These are phyloP conservation scores for Caenorhabditis becei DNA, from an alignment of 2,888 invertebrate species.

Conservation along the genomic window DNA sequence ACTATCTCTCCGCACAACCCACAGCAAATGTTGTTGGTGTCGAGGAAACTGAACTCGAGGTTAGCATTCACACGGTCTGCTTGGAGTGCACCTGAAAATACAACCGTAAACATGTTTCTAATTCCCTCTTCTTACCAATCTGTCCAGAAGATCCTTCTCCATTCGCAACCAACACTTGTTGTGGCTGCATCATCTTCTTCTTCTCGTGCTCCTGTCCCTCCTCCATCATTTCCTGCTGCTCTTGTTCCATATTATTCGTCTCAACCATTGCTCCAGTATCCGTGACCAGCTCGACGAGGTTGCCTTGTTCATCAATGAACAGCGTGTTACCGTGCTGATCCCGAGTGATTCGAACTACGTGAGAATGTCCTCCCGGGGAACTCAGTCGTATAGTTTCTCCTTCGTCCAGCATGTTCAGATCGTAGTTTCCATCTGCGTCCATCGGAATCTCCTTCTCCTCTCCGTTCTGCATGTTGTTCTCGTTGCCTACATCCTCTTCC, in stretches of 20 bases:
- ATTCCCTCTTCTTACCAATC: neutral
- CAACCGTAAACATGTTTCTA: neutral
- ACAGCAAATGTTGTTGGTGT: slow-evolving; percentile 77
- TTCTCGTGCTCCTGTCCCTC: slow-evolving; percentile 8
- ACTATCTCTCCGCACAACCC: slow-evolving; percentile 81
- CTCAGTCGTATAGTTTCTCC: slow-evolving; percentile 35
- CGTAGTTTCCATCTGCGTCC: slow-evolving; percentile 15
- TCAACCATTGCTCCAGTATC: slow-evolving; percentile 45
- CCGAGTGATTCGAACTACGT: slow-evolving; percentile 35
- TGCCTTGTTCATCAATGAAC: slow-evolving; percentile 52
- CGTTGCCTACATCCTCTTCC: slow-evolving; percentile 34
- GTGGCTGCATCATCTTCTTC: neutral
- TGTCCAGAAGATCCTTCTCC: slow-evolving; percentile 7
- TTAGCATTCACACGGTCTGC: slow-evolving; percentile 22
- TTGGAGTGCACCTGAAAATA: neutral
- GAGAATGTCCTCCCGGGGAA: slow-evolving; percentile 41
- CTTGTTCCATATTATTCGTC: slow-evolving; percentile 20
- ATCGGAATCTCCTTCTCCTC: slow-evolving; percentile 8
- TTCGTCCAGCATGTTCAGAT: slow-evolving; percentile 38
- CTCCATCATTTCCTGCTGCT: slow-evolving; percentile 19
- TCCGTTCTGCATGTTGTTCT: slow-evolving; percentile 3
- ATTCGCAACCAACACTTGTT: neutral
- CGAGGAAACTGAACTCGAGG: slow-evolving; percentile 74
- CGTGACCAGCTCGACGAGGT: slow-evolving; percentile 46
- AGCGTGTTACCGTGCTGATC: slow-evolving; percentile 49